Conservation (phyloP, 2,888 invertebrate species). For the Antitype chi region DNA sequence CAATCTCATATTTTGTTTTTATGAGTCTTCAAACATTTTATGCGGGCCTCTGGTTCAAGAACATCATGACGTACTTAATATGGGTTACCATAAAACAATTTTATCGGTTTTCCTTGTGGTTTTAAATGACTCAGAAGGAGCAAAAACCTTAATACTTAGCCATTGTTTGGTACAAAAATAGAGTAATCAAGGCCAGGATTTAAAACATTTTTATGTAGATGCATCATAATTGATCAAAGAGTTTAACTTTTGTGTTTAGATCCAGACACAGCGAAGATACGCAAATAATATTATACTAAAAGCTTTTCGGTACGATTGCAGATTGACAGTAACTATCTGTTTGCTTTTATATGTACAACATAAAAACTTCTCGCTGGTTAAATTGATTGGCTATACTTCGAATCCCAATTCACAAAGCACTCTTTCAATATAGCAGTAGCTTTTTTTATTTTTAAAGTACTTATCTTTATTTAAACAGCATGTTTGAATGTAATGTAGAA, state of each 20-base stretch:
- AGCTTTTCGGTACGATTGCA: conserved; percentile 37
- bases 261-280: background rate
- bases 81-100: conserved; percentile 46
- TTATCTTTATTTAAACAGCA: background rate
- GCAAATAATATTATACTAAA: conserved; percentile 31
- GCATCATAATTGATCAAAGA: conserved; percentile 1
- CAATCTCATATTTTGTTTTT: conserved; percentile 43
- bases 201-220: conserved; percentile 34
- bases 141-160: conserved; percentile 34
- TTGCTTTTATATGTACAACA: conserved; percentile 1
- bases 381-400: conserved; percentile 3
- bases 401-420: background rate
- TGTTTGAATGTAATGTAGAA: background rate
- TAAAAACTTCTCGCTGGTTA: conserved; percentile 2
- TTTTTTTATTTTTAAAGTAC: background rate
- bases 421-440: background rate
- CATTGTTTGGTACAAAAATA: conserved; percentile 47
- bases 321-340: conserved; percentile 10
- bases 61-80: conserved; percentile 39
- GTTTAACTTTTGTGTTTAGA: conserved; percentile 17
- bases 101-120: conserved; percentile 57
- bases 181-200: conserved; percentile 47
- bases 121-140: conserved; percentile 55
- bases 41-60: conserved; percentile 44
- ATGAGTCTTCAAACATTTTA: conserved; percentile 41